Evolutionary conservation across 2,797 vertebrate species (phyloP), one percentile per base, ranked within the genome.

Genomic region (Varecia variegata): DNA sequence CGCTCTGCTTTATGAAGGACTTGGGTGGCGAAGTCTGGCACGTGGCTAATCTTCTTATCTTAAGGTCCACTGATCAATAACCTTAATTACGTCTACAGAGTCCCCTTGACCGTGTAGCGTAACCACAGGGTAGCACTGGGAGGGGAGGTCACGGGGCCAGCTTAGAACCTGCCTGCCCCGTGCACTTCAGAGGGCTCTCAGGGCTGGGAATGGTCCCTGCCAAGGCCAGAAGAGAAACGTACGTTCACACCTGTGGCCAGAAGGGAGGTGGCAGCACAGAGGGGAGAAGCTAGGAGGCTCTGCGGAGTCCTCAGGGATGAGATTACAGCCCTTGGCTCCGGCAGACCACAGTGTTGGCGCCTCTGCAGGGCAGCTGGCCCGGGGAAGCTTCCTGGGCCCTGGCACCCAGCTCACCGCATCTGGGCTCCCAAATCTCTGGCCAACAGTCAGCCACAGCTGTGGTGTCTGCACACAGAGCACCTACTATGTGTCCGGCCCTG

Each of bases 121-220:
- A 18, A 15, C 15, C 9, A 3, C n/a, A 1, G 86, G 50, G 84
- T 7, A 17, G 43, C 54, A 2, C 13, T 0, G 0, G 0, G 3
- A 5, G 35, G 27, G 35, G 3, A 4, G 60, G 82, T 0, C 10
- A 4, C 2, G 2, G n/a, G 52, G 30, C n/a, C 14, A 2, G 13
- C n/a, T 15, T 23, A 27, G 23, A 43, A 23, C 30, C 0, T n/a
- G 18, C 20, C 45, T 50, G 70, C 35, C 54, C 15, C 2, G 7
- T 2, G 35, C 14, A 1, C 40, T 27, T 25, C 5, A 0, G 2
- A 15, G 0, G 47, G 68, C 82, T 30, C 2, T 0, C 2, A 43
- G 43, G 21, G 11, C 43, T 17, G 60, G 1, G 4, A 2, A 6
- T 68, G 35, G 68, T 43, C 47, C 25, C 68, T 27, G 14, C 50